Evolutionary conservation across 2,797 vertebrate genomes (phyloP).

Genomic region (Chelon labrosus): DNA sequence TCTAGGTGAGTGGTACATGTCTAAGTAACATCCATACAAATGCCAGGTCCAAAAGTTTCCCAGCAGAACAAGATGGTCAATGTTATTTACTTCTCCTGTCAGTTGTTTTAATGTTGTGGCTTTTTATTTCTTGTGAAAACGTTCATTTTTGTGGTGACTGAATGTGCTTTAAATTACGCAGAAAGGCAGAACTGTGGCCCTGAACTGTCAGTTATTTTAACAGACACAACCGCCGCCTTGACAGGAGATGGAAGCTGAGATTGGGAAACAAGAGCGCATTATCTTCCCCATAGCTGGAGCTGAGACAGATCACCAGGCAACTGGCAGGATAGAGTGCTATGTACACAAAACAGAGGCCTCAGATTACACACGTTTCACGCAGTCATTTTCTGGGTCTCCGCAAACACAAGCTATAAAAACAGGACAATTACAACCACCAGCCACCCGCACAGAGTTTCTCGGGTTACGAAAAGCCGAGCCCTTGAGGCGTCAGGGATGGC

Average conservation of each 20-base stretch:
- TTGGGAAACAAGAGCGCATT: conserved; percentile 45
- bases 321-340: conserved; percentile 28
- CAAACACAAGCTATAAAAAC: conserved; percentile 68
- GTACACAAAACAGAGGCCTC: conserved; percentile 54
- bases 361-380: conserved; percentile 58
- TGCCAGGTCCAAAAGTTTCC: no score
- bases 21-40: no score
- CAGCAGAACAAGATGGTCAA: no score
- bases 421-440: conserved; percentile 60
- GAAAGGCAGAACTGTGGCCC: neutral
- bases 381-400: conserved; percentile 53
- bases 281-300: conserved; percentile 28
- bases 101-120: neutral
- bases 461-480: conserved; percentile 66
- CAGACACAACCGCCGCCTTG: conserved; percentile 19
- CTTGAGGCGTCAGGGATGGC: conserved; percentile 63
- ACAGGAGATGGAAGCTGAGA: conserved; percentile 22
- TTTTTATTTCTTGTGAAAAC: neutral
- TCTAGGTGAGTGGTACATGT: no score
- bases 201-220: neutral
- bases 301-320: conserved; percentile 51
- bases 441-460: conserved; percentile 47
- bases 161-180: conserved; percentile 3
- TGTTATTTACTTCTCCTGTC: neutral
- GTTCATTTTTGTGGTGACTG: neutral